Evolutionary conservation across 2,797 vertebrate species (phyloP), one percentile per base, ranked within the genome.

Genomic region (Tokudaia muenninki): DNA sequence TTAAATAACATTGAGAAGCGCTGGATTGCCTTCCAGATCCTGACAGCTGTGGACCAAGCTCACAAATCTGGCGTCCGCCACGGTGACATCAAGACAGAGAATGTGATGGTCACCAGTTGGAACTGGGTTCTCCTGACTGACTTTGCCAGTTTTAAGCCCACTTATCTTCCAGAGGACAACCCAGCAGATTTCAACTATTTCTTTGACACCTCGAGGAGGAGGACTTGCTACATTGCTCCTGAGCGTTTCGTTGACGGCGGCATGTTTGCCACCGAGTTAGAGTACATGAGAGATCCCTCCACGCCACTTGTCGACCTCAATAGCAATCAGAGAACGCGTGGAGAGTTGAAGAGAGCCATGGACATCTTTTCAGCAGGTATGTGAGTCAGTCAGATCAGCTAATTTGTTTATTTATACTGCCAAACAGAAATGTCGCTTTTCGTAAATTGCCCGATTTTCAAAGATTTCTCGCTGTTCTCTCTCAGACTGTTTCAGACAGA

Each of bases 131-230:
- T 99, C 96, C 99, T 99, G 1, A 99, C 99, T 0, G 99, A 99
- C 98, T 99, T 99, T 86, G 99, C 99, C 97, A 99, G 99, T 98
- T 99, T 99, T 98, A 99, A 99, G 93, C 99, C 99, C 90, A 99
- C 99, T 0, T 99, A 99, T 29, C 99, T 99, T 89, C 99, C 99
- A 0, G 99, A 99, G 98, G 99, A 99, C 98, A 99, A 99, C 98
- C 99, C 99, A 0, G 99, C 99, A 0, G 99, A 99, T 98, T 99
- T 99, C 98, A 99, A 99, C 98, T 99, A 99, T 98, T 99, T 99
- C 98, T 99, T 99, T 17, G 99, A 99, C 98, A 99, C 99, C 0
- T 99, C 99, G 0, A 96, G 99, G 57, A 99, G 99, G 80, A 98
- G 99, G 97, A 99, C 99, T 0, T 99, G 99, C 96, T 99, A 99